phyloP scores from a whole-genome alignment of 2,888 invertebrate genomes.

The Leptura quadrifasciata region DNA sequence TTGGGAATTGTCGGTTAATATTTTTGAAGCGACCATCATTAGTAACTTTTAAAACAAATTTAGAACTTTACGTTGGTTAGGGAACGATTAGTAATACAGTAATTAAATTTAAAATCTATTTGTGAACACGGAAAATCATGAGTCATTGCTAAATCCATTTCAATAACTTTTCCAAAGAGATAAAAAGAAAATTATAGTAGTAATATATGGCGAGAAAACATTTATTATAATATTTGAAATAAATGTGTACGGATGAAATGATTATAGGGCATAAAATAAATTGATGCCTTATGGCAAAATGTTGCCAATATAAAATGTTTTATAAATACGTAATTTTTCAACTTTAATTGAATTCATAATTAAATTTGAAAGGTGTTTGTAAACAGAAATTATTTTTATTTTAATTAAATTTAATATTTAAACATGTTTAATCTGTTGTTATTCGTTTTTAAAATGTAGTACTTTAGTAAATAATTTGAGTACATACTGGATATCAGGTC shows the following conservation, averaged over 20 bases:
- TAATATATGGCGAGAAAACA: not conserved
- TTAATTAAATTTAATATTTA: not conserved
- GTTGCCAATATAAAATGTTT: not conserved
- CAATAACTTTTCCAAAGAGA: not conserved
- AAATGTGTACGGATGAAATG: not conserved
- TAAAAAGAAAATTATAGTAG: not conserved
- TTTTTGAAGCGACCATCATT: not conserved
- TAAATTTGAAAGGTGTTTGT: too few species aligned
- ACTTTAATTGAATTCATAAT: not conserved
- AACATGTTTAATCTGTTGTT: too few species aligned
- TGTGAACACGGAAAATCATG: not conserved
- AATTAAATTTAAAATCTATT: slow-evolving; percentile 4
- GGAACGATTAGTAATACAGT: not conserved
- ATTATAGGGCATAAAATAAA: not conserved
- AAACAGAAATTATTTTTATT: not conserved
- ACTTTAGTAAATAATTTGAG: too few species aligned
- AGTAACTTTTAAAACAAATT: not conserved
- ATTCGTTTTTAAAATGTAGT: too few species aligned
- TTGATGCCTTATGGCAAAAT: not conserved
- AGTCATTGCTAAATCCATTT: not conserved
- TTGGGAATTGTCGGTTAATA: not conserved
- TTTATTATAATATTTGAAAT: not conserved
- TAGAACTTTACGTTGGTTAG: not conserved
- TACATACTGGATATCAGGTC: too few species aligned
- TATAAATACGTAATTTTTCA: not conserved